These are phyloP conservation scores for Cyclina sinensis DNA, from an alignment of 1,140 invertebrate species.

Conservation along the genomic window DNA sequence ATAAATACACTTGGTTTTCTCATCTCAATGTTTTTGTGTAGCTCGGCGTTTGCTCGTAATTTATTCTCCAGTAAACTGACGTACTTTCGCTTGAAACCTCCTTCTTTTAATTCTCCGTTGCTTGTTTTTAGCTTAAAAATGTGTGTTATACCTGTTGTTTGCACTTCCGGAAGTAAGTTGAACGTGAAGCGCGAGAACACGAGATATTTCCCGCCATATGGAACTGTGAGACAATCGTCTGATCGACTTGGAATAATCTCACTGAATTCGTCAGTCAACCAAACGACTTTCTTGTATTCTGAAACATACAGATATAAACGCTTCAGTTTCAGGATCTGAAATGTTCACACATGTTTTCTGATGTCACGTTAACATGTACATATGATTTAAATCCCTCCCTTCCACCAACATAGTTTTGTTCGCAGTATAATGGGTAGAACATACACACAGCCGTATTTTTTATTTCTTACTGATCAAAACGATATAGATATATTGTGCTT, in stretches of 20 bases:
- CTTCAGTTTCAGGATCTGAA: no score
- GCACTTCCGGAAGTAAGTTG: background rate
- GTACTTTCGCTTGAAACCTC: constrained; percentile 4
- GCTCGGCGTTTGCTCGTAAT: background rate
- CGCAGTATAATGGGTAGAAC: no score
- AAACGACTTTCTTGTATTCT: background rate
- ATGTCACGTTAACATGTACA: no score
- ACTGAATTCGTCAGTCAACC: background rate
- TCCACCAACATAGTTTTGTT: no score
- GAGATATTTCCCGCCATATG: constrained; percentile 24
- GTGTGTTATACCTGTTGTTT: background rate
- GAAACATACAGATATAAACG: no score
- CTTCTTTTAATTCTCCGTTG: background rate
- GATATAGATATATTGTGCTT: no score
- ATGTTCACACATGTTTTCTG: no score
- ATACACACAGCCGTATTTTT: no score
- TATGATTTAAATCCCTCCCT: no score
- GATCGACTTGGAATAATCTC: background rate
- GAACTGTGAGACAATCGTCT: background rate
- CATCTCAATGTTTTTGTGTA: background rate
- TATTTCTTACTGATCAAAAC: no score
- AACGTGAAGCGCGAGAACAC: constrained; percentile 34
- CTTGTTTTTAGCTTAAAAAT: constrained; percentile 13
- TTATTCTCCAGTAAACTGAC: constrained; percentile 21
- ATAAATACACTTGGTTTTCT: constrained; percentile 37